These are phyloP conservation scores for Tokudaia muenninki DNA, from an alignment of 2,797 vertebrate genomes.

Conservation along the genomic window DNA sequence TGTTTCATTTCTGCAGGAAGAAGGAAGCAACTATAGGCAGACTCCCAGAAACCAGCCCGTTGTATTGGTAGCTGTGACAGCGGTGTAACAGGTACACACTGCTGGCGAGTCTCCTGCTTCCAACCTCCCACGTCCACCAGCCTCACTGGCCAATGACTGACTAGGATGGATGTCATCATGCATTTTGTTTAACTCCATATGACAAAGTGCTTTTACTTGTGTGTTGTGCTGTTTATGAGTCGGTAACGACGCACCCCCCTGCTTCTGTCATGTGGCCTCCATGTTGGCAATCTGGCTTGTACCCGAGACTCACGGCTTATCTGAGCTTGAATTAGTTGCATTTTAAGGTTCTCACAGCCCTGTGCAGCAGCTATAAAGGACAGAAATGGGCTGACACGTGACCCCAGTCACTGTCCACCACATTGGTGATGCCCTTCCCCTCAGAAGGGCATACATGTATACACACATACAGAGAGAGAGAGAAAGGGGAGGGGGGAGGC, in stretches of 20 bases:
- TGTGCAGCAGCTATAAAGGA: not conserved
- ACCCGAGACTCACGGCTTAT: not conserved
- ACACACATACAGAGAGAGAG: too few relatives aligned
- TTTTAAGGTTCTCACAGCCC: not conserved
- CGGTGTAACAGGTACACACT: not conserved
- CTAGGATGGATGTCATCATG: not conserved
- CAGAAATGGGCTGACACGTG: not conserved
- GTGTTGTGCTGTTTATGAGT: not conserved
- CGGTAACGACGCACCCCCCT: too few relatives aligned
- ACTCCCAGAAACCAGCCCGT: too few relatives aligned
- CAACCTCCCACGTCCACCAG: not conserved
- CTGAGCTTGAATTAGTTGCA: not conserved
- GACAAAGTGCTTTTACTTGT: not conserved
- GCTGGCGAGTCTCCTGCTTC: not conserved
- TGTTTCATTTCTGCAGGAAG: not conserved
- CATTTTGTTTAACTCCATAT: not conserved
- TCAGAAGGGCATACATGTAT: not conserved
- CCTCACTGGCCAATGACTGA: not conserved
- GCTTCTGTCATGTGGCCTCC: not conserved
- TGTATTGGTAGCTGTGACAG: not conserved
- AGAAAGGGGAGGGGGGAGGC: too few relatives aligned
- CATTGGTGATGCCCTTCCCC: not conserved
- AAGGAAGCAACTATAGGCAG: not conserved
- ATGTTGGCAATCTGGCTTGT: not conserved
- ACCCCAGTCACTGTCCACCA: not conserved